Evolutionary conservation across 1,140 invertebrate species (phyloP), one percentile per base, ranked within the genome.

Genomic region (Phymorhynchus buccinoides): DNA sequence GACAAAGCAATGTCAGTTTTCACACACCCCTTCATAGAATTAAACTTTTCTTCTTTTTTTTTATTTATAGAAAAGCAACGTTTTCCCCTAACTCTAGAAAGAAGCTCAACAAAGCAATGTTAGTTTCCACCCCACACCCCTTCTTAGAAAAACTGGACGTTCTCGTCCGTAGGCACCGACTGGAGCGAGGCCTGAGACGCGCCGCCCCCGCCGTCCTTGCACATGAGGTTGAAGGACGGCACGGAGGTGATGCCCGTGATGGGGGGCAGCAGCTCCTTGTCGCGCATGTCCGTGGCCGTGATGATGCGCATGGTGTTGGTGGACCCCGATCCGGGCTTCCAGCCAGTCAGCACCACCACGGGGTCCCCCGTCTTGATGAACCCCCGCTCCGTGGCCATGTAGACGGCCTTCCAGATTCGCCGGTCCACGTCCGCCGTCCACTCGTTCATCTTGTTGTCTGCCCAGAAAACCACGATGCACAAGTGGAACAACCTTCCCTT

Each of bases 251-350:
- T 86, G 56, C 90, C 90, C 42, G 88, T 88, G 56, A 91, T 91
- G 9, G 90, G 90, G 0, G 87, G 87, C 37, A 90, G 83, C 4
- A 88, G 35, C 3, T 89, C 88, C 75, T 88, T 88, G 79, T 88
- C 84, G 6, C 73, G 78, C 56, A 86, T 52, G 39, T 88, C 85
- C 0, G 85, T 81, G 42, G 96, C 97, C 92, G 96, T 97, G 96
- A 99, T 95, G 93, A 99, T 95, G 86, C 98, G 96, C 94, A 99
- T 96, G 88, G 98, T 99, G 95, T 99, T 99, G 91, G 98, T 99
- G 90, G 96, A 98, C 85, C 98, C 98, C 88, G 98, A 96, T 85
- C 98, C 98, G 56, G 90, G 90, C 90, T 96, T 96, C 98, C 98
- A 99, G 90, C 98, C 98, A 48, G 98, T 99, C 41, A 99, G 96